phyloP scores from a whole-genome alignment of 2,797 vertebrate species.

The Delichon dasypus region DNA sequence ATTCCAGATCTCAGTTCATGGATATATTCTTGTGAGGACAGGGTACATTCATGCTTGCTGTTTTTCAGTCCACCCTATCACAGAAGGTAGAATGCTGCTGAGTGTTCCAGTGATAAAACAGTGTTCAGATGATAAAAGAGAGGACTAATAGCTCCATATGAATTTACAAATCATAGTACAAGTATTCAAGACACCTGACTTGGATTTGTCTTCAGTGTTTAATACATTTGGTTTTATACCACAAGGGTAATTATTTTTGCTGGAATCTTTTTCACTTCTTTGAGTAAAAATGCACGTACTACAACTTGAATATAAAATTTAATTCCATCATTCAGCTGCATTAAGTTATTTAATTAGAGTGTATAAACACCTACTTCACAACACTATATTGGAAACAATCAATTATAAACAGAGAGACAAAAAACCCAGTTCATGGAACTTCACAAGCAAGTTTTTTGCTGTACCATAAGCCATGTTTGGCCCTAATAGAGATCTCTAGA shows the following conservation, averaged over 20 bases:
- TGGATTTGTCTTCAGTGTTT: background rate
- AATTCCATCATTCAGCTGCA: background rate
- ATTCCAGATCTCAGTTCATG: slow-evolving; percentile 96
- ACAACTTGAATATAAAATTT: background rate
- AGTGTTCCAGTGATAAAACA: background rate
- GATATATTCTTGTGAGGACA: slow-evolving; percentile 97
- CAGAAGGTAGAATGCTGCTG: slow-evolving; percentile 34
- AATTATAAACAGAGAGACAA: background rate
- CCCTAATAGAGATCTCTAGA: slow-evolving; percentile 8
- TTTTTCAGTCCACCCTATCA: slow-evolving; percentile 94
- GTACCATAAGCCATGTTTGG: slow-evolving; percentile 29
- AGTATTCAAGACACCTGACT: background rate
- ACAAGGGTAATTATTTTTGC: background rate
- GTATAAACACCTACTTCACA: background rate
- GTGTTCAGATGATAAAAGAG: accelerated
- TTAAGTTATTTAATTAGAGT: background rate
- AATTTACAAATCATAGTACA: background rate
- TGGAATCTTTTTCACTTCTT: background rate
- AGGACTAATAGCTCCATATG: background rate
- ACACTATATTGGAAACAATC: background rate
- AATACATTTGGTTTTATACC: background rate
- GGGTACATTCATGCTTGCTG: slow-evolving; percentile 95
- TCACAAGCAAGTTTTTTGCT: slow-evolving; percentile 55
- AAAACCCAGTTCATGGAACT: background rate
- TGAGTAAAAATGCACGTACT: background rate